Evolutionary conservation across 2,888 invertebrate genomes (phyloP).

Genomic region (Athalia rosae): DNA sequence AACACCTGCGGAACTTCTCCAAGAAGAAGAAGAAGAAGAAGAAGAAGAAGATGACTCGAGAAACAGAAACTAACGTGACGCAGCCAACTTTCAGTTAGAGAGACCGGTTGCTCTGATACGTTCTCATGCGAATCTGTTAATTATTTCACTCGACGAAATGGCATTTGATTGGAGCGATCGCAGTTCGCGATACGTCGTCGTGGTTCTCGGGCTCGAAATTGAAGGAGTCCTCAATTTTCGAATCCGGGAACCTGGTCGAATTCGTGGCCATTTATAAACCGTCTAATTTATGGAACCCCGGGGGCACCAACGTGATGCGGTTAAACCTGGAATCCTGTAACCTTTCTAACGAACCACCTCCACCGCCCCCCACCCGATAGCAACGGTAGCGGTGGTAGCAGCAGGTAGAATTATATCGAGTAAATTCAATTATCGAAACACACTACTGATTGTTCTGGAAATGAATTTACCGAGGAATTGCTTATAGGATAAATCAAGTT

Average conservation of each 20-base stretch:
- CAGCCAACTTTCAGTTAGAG: background rate
- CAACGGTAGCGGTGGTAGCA: no score
- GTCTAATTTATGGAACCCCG: slow-evolving; percentile 1
- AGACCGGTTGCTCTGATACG: background rate
- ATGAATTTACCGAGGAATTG: slow-evolving; percentile 19
- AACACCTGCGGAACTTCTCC: slow-evolving; percentile 27
- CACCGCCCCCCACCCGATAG: no score
- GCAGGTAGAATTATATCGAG: slow-evolving; percentile 1
- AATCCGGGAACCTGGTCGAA: no score
- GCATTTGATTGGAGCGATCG: no score
- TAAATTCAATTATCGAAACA: slow-evolving; percentile 21
- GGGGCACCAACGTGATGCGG: background rate
- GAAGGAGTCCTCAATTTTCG: no score
- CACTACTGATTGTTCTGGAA: slow-evolving; percentile 34
- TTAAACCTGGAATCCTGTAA: slow-evolving; percentile 8
- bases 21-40: no score
- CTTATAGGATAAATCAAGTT: slow-evolving; percentile 25
- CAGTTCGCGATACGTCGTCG: no score
- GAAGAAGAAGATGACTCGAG: slow-evolving; percentile 18
- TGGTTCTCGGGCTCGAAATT: no score
- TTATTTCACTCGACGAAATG: no score
- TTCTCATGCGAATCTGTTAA: background rate
- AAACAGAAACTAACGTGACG: slow-evolving; percentile 13
- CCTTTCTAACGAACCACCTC: slow-evolving; percentile 28
- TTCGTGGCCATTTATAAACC: background rate